Evolutionary conservation across 2,888 invertebrate genomes (phyloP), one percentile per base, ranked within the genome.

Genomic region (Nephrotoma flavescens): DNA sequence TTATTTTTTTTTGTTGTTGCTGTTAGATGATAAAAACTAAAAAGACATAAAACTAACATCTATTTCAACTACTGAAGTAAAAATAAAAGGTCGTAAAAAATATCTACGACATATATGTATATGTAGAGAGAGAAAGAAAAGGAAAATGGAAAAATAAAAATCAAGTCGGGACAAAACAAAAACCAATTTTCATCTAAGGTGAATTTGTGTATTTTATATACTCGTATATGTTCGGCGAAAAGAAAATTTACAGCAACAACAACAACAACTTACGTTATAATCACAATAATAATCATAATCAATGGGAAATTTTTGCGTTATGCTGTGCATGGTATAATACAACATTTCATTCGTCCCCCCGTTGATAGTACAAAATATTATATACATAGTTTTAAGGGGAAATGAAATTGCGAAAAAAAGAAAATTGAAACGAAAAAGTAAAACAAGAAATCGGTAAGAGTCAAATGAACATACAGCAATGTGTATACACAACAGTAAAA

Each of bases 21-120:
- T 44, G 6, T 44, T 44, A 31, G 71, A 71, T 71, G 71, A 71
- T 71, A 71, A 71, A 71, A 71, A 71, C 31, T 71, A 71, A 71
- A 42, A 84, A 84, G 84, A 84, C 42, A 84, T 84, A 84, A 84
- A 84, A 84, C 84, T 84, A 84, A 42, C 84, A 84, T 84, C 84
- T 84, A 84, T 84, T 42, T 84, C 42, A 84, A 84, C 84, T 84
- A 84, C 41, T 84, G 42, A 84, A 84, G 42, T 42, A 84, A 84
- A 84, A 84, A 42, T 42, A 84, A 84, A 42, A 84, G 41, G 84
- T 84, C 84, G 84, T 84, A 84, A 84, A 71, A 84, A 84, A 83
- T 41, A 15, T 52, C 0, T 5, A 31, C 5, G 5, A 41, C 1
- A 83, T 41, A 83, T 12, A 41, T 9, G 2, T 0, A 31, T 1